These are phyloP conservation scores for Spisula solida DNA, from an alignment of 2,888 invertebrate species.

Conservation along the genomic window DNA sequence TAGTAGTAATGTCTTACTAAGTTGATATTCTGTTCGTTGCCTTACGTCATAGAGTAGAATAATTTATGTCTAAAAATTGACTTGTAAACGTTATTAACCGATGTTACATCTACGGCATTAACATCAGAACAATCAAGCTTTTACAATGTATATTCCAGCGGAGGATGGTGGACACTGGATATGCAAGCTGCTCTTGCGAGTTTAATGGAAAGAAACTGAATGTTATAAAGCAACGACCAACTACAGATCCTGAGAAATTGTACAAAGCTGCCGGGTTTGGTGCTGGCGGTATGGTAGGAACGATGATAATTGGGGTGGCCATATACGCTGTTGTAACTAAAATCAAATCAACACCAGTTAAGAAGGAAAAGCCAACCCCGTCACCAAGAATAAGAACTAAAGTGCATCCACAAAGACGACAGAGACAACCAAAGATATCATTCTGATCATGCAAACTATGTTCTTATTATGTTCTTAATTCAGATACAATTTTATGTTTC, in stretches of 20 bases:
- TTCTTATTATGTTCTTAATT: neutral
- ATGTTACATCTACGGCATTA: neutral
- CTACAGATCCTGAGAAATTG: constrained; percentile 56
- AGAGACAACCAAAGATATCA: neutral
- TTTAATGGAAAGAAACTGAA: constrained; percentile 58
- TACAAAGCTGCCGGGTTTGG: constrained; percentile 71
- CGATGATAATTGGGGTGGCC: constrained; percentile 59
- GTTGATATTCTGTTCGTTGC: no score
- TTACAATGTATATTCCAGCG: constrained; percentile 49
- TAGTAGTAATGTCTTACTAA: no score
- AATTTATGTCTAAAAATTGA: no score
- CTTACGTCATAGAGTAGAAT: no score
- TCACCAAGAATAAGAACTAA: neutral
- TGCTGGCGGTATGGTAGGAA: constrained; percentile 70
- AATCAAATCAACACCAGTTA: constrained; percentile 5
- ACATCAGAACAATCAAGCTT: neutral
- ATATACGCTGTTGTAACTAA: constrained; percentile 65
- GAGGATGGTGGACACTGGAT: constrained; percentile 62
- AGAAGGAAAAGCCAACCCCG: neutral
- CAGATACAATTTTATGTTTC: no score
- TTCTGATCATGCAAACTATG: neutral
- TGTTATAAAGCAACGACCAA: constrained; percentile 67
- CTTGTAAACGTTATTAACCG: no score
- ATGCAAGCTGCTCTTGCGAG: constrained; percentile 69
- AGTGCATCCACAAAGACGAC: neutral